phyloP scores from a whole-genome alignment of 2,797 vertebrate species.

The Sebastes iracundus region DNA sequence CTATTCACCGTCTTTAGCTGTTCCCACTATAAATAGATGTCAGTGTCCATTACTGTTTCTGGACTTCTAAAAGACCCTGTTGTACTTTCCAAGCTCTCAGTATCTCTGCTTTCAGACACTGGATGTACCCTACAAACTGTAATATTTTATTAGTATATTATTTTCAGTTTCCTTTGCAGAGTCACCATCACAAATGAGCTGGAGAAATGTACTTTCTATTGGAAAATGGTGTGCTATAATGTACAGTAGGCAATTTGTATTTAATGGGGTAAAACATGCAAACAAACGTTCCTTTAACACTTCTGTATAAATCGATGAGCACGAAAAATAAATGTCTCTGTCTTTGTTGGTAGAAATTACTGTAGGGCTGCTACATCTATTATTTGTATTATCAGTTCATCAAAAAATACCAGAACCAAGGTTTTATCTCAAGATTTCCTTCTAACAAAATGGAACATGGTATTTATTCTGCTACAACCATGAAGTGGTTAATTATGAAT shows the following conservation, averaged over 20 bases:
- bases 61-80: constrained; percentile 56
- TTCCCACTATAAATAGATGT: constrained; percentile 71
- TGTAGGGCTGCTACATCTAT: background rate
- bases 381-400: background rate
- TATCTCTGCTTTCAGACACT: constrained; percentile 36
- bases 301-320: background rate
- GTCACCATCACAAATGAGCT: background rate
- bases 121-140: constrained; percentile 1
- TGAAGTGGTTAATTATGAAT: background rate
- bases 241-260: background rate
- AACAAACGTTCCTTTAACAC: background rate
- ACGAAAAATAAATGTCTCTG: background rate
- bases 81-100: constrained; percentile 52
- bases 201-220: background rate
- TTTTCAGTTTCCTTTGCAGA: background rate
- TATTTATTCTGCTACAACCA: background rate
- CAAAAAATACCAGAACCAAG: background rate
- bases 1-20: constrained; percentile 66
- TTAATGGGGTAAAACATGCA: background rate
- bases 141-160: constrained; percentile 6
- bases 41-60: constrained; percentile 68
- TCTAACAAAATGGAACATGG: background rate
- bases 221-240: background rate
- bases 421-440: background rate
- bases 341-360: background rate